A percentile compares a stretch with the other conserved stretches of the same genome.
These are phyloP conservation scores for Ceratitis capitata DNA, from an alignment of 1,140 invertebrate genomes.

Conservation along the genomic window DNA sequence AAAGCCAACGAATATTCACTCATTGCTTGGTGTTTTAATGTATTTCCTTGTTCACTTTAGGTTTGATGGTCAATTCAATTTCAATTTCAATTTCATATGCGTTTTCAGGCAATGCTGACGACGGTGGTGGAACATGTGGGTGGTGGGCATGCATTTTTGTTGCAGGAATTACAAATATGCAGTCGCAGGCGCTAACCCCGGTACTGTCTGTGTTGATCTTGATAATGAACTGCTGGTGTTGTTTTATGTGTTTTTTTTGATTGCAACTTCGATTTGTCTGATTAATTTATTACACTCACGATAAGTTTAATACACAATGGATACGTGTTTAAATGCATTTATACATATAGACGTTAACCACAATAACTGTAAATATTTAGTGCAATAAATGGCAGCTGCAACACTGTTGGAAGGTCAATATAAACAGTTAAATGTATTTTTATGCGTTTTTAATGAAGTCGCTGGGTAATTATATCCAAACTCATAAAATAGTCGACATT, in stretches of 20 bases:
- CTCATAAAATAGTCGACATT: neutral
- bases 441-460: constrained; percentile 33
- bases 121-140: neutral
- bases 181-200: neutral
- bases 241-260: neutral
- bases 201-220: neutral
- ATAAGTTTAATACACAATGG: neutral
- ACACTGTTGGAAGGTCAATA: constrained; percentile 1
- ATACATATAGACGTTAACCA: neutral
- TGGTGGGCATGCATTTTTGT: too few species aligned
- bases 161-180: neutral
- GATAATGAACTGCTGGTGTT: constrained; percentile 28
- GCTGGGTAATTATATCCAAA: neutral
- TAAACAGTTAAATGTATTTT: constrained; percentile 16
- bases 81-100: constrained; percentile 7
- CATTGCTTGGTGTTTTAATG: neutral
- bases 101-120: neutral
- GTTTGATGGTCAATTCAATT: neutral
- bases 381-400: constrained; percentile 3
- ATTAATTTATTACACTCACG: constrained; percentile 18
- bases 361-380: neutral
- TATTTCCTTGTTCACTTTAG: neutral
- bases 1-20: neutral
- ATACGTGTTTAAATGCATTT: neutral
- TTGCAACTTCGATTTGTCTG: neutral